Percentiles rank a stretch among this genome's conserved stretches.
These are phyloP conservation scores for Podargus strigoides DNA, from an alignment of 2,797 vertebrate species.

Conservation along the genomic window DNA sequence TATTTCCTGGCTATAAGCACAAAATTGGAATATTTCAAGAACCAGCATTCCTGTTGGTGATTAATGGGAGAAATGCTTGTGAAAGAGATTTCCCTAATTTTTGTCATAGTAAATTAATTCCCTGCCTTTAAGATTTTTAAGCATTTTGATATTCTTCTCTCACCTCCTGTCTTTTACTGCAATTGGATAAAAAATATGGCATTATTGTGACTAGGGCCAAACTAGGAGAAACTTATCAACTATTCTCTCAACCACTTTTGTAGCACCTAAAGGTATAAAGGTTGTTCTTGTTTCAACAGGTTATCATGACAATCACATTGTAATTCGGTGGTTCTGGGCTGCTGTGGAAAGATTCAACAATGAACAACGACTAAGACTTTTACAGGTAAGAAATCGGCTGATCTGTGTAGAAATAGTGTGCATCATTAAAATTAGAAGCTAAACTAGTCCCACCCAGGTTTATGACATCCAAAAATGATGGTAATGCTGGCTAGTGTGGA, in stretches of 20 bases:
- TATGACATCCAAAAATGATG: background rate
- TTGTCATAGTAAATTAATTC: background rate
- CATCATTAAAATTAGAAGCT: background rate
- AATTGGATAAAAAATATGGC: background rate
- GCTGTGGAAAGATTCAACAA: constrained; percentile 99
- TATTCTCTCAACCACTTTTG: background rate
- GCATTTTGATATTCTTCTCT: background rate
- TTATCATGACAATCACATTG: constrained; percentile 98
- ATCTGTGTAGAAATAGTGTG: background rate
- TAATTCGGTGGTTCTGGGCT: constrained; percentile 99
- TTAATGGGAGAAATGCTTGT: background rate
- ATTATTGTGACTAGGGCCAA: background rate
- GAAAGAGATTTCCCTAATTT: background rate
- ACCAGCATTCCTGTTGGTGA: background rate
- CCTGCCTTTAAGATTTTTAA: background rate
- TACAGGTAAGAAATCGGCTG: constrained; percentile 82
- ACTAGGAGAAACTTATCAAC: background rate
- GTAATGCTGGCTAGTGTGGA: background rate
- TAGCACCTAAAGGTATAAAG: background rate
- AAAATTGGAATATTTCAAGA: background rate
- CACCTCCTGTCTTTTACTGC: background rate
- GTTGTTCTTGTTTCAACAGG: constrained; percentile 73
- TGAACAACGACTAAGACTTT: constrained; percentile 91
- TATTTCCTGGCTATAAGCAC: background rate
- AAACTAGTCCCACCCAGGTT: background rate